Evolutionary conservation across 2,888 invertebrate species (phyloP).

Genomic region (Caenorhabditis doughertyi): DNA sequence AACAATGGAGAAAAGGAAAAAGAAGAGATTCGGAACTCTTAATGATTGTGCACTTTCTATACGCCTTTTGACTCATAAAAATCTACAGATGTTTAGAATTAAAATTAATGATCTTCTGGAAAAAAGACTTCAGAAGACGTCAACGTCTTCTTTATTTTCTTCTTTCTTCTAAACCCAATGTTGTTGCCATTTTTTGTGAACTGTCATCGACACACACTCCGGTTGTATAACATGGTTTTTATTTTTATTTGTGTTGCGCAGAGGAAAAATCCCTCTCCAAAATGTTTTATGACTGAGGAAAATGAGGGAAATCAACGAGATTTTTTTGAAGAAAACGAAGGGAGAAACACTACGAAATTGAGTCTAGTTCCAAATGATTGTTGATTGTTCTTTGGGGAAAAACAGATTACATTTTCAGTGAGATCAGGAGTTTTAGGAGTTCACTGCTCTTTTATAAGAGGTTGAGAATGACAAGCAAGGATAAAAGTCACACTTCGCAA

Average conservation of each 20-base stretch:
- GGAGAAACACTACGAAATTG: constrained; percentile 17
- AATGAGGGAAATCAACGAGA: background rate
- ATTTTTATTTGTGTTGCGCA: constrained; percentile 50
- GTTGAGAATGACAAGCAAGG: too few species aligned
- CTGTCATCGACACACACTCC: constrained; percentile 1
- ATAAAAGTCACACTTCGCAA: too few species aligned
- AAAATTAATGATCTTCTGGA: too few species aligned
- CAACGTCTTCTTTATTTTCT: too few species aligned
- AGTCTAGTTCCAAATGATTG: background rate
- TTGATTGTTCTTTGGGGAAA: constrained; percentile 28
- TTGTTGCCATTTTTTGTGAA: constrained; percentile 14
- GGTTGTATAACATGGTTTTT: constrained; percentile 54
- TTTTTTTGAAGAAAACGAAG: background rate
- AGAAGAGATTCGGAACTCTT: too few species aligned
- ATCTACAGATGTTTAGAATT: constrained; percentile 13
- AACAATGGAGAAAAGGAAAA: background rate
- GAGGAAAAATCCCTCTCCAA: constrained; percentile 1
- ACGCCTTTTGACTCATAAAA: background rate
- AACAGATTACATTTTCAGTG: too few species aligned
- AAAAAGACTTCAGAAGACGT: background rate
- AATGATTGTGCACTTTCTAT: constrained; percentile 52
- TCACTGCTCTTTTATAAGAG: too few species aligned
- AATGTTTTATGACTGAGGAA: constrained; percentile 37
- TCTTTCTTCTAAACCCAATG: background rate
- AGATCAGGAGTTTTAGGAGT: too few species aligned